Base-by-base conservation (phyloP, 2,888 invertebrate genomes). In the Euplexia lucipara region DNA sequence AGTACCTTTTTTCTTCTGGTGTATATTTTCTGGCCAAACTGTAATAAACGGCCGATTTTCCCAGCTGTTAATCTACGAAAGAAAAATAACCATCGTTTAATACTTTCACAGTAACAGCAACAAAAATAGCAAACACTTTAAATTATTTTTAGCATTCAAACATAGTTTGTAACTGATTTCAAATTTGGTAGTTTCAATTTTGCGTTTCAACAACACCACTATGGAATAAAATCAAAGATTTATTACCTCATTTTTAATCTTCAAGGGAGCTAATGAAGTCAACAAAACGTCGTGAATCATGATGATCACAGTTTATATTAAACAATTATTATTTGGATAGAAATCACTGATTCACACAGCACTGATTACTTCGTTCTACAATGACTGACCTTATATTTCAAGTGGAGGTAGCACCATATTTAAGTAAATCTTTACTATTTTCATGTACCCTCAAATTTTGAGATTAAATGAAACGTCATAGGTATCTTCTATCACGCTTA, bases 241-340 rank as follows among this genome's bases (percentile, higher is more conserved):
- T 16, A n/a, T 34, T 37, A 92, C 92, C 89, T 92, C 91, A 68
- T 88, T 83, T 45, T 79, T 88, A 49, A 81, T 77, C 49, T 82
- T 79, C 37, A 92, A 81, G 14, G 91, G 85, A 49, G 90, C 85
- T 22, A 92, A 70, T 12, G 79, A 60, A 16, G 87, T 82, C 72
- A 88, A 78, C 39, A 90, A 78, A 51, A 89, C 60, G 51, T 89
- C 89, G 67, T 89, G 86, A 68, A 91, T 84, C 91, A 92, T 93
- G 75, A 73, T 86, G 52, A 53, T 44, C 3, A 61, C 39, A 48
- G 30, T 30, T 26, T 57, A 18, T 53, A n/a, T 64, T 4, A 14
- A 39, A 37, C 8, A 41, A 53, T 22, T n/a, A 30, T 41, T 32
- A 51, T 44, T 45, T 8, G 1, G 49, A 4, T 14, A 58, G n/a